Evolutionary conservation across 2,797 vertebrate species (phyloP).

Genomic region (Coregonus suidteri): DNA sequence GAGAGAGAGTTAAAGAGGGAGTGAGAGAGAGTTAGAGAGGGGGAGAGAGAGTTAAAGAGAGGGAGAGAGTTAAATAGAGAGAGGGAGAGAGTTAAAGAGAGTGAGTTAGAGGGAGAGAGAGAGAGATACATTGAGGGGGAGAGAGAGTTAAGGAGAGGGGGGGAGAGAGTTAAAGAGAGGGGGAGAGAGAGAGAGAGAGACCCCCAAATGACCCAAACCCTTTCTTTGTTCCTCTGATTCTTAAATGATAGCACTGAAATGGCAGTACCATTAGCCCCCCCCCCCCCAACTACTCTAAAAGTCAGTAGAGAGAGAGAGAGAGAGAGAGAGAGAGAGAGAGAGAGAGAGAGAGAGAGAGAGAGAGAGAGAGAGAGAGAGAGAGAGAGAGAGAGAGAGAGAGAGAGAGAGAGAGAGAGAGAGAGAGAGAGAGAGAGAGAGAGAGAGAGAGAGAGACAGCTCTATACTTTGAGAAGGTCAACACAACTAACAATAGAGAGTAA

Average conservation of each 20-base stretch:
- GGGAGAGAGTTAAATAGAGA: too few species aligned
- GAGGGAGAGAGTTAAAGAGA: too few species aligned
- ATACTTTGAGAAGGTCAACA: not conserved
- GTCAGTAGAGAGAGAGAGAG: not conserved
- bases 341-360: slow-evolving; percentile 4
- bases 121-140: too few species aligned
- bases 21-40: too few species aligned
- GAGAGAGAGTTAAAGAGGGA: too few species aligned
- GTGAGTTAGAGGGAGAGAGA: too few species aligned
- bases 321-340: slow-evolving; percentile 2
- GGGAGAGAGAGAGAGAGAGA: not conserved
- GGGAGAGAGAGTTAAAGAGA: too few species aligned
- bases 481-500: not conserved
- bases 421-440: not conserved
- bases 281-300: not conserved
- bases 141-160: too few species aligned
- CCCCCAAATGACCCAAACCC: not conserved
- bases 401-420: slow-evolving; percentile 4
- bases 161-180: too few species aligned
- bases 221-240: not conserved
- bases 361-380: slow-evolving; percentile 5
- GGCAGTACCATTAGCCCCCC: not conserved
- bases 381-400: not conserved
- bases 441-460: slow-evolving; percentile 18
- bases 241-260: not conserved